phyloP scores from a whole-genome alignment of 2,888 invertebrate species.

The Cheilosia impressa region DNA sequence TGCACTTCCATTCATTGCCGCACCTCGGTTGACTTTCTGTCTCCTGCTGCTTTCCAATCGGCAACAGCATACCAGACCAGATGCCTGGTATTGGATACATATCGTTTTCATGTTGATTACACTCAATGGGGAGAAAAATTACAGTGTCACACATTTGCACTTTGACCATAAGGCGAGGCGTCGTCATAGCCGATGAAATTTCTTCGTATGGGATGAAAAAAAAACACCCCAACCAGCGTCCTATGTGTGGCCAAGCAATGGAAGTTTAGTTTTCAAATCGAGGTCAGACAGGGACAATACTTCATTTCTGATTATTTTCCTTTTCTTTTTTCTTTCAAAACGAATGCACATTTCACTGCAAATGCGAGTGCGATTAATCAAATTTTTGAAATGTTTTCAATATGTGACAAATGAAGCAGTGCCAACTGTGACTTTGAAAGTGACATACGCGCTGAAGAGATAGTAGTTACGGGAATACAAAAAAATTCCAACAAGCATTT shows the following conservation, averaged over 20 bases:
- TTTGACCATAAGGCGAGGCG: slow-evolving; percentile 49
- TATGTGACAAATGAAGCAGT: slow-evolving; percentile 49
- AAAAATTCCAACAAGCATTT: no score
- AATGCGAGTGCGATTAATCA: slow-evolving; percentile 51
- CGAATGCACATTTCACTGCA: slow-evolving; percentile 27
- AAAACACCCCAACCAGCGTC: not conserved
- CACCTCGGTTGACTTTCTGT: slow-evolving; percentile 61
- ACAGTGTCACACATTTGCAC: slow-evolving; percentile 70
- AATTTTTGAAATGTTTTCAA: slow-evolving; percentile 48
- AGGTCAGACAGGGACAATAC: slow-evolving; percentile 61
- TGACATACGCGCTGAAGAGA: not conserved
- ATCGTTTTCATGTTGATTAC: slow-evolving; percentile 61
- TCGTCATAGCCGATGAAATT: not conserved
- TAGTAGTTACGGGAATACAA: not conserved
- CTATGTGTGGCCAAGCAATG: not conserved
- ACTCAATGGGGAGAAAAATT: slow-evolving; percentile 67
- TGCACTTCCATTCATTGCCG: slow-evolving; percentile 63
- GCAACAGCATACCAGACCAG: slow-evolving; percentile 25
- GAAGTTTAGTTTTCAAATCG: slow-evolving; percentile 54
- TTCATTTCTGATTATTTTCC: slow-evolving; percentile 55
- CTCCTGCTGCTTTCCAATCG: slow-evolving; percentile 28
- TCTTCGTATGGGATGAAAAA: not conserved
- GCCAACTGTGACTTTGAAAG: not conserved
- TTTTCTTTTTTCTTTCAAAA: not conserved
- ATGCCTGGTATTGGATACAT: slow-evolving; percentile 49